Percentiles rank a stretch among this genome's conserved stretches.
These are phyloP conservation scores for Trididemnum clinides DNA, from an alignment of 23 tunicate species.

Conservation along the genomic window DNA sequence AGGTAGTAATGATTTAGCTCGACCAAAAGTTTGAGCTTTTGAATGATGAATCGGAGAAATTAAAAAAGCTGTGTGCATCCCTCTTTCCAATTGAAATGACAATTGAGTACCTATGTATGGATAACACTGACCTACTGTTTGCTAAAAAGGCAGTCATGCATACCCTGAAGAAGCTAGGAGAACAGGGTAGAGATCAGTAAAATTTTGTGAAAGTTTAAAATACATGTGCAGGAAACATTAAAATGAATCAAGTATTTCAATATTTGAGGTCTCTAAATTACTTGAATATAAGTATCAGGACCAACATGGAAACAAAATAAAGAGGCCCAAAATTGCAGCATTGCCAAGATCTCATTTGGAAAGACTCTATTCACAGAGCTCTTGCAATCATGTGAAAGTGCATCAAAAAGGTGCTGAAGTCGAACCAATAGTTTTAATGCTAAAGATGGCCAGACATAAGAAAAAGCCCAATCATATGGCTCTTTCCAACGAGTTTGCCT, in stretches of 20 bases:
- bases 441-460: no score
- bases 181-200: not conserved
- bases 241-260: not conserved
- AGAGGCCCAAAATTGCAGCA: not conserved
- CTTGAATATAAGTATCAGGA: not conserved
- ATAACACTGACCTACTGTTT: not conserved
- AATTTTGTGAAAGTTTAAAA: not conserved
- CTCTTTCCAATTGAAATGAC: constrained; percentile 2
- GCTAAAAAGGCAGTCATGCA: not conserved
- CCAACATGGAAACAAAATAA: not conserved
- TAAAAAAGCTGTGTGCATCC: not conserved
- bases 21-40: constrained; percentile 11
- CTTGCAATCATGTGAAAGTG: not conserved
- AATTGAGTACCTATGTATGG: not conserved
- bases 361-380: not conserved
- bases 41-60: not conserved
- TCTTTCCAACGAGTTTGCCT: no score
- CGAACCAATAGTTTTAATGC: no score
- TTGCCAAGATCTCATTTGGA: not conserved
- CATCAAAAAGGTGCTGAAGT: not conserved
- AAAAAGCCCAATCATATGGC: no score
- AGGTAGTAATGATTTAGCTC: not conserved
- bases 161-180: not conserved
- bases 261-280: not conserved
- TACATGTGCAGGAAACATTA: not conserved